Base-by-base conservation (phyloP, 2,797 vertebrate genomes). In the Rhinophrynus dorsalis region DNA sequence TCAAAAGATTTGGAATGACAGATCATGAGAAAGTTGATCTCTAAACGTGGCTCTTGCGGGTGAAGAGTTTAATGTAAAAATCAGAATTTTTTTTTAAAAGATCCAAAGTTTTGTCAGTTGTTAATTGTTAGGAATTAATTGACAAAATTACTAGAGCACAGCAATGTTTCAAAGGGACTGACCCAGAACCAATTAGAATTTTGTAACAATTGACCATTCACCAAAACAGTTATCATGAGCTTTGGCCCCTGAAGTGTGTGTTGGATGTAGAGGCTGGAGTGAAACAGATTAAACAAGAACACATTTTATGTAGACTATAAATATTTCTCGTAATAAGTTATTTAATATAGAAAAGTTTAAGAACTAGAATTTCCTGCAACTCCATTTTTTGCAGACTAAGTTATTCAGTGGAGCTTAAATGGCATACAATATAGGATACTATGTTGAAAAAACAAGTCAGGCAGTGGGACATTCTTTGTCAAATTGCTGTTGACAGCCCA, bases 131-230 rank as follows among this genome's bases (percentile, higher is more conserved):
- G 86, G 89, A 86, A 88, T 89, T 92, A 92, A 92, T 92, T 90
- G 90, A 86, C 88, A 86, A 90, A 90, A 90, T 90, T 89, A 86
- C 85, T 81, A 77, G 86, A 87, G 84, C 81, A 79, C 81, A 81
- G 84, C 80, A 77, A 74, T 79, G 75, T 81, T 86, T 87, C 78
- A 81, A 84, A 86, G 87, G 84, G 85, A 88, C 77, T 91, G 89
- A 90, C 89, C 89, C 90, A 88, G 88, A 90, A 91, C 89, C 90
- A 90, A 92, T 91, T 90, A 91, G 88, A 88, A 89, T 83, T 88
- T 79, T 78, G 85, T 82, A 87, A 90, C 90, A 91, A 91, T 90
- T 86, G 87, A 81, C 87, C 85, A 89, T 89, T 91, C 87, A 88
- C 83, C 78, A 74, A 85, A 86, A 79, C 76, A 75, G 77, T 83